A percentile compares a stretch with the other conserved stretches of the same genome.
phyloP scores from a whole-genome alignment of 2,797 vertebrate species.

The Phyllotis vaccarum region DNA sequence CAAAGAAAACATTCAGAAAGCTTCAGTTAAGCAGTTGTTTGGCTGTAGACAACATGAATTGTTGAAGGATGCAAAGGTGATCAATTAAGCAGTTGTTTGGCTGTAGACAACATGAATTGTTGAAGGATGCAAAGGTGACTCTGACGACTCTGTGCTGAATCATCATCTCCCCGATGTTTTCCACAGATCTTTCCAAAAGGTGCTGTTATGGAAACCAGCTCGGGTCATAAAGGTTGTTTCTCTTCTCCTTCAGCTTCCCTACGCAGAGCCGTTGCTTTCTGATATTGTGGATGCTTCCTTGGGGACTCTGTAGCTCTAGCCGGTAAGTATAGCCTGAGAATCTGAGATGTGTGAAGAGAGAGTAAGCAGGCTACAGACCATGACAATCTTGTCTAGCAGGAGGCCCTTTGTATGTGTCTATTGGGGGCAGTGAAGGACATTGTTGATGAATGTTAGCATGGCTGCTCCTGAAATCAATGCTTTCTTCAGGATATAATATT shows the following conservation, averaged over 20 bases:
- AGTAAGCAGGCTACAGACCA: constrained; percentile 43
- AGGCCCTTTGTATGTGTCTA: constrained; percentile 48
- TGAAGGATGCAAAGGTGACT: constrained; percentile 18
- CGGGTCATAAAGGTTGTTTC: constrained; percentile 22
- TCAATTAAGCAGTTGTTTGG: not conserved
- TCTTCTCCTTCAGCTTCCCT: not conserved
- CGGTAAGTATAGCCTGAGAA: constrained; percentile 44
- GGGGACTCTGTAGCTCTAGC: not conserved
- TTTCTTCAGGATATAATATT: constrained; percentile 66
- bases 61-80: constrained; percentile 26
- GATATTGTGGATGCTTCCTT: constrained; percentile 34
- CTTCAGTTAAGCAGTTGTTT: not conserved
- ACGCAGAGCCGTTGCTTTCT: not conserved
- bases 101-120: not conserved
- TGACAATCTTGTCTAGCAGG: constrained; percentile 44
- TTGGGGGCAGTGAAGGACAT: constrained; percentile 48
- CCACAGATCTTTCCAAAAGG: not conserved
- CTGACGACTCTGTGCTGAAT: not conserved
- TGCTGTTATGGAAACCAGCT: constrained; percentile 29
- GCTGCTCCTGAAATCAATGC: constrained; percentile 67
- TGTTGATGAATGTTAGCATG: constrained; percentile 59
- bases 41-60: not conserved
- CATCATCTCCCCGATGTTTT: not conserved
- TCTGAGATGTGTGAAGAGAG: not conserved
- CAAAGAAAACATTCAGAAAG: constrained; percentile 42